Base-by-base conservation (phyloP, 2,888 invertebrate genomes). In the Sinodicranocentrus sp. region DNA sequence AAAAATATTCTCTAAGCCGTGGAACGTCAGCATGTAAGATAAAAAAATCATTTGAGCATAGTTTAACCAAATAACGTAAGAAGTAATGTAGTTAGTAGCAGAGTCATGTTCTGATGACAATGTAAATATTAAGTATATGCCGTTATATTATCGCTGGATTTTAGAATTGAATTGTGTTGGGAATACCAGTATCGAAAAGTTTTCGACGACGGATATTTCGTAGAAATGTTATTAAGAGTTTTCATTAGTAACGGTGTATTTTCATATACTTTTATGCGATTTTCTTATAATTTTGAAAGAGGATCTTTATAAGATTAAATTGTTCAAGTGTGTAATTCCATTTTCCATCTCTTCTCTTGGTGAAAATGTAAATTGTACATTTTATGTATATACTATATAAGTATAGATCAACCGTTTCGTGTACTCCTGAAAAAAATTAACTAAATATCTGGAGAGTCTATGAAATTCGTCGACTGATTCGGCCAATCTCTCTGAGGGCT, bases 301-400 rank as follows among this genome's bases (percentile, higher is more conserved):
- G 48, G 6, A 48, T 21, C 57, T 19, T 23, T 23, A 57, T n/a
- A 23, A 15, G 15, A 26, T 23, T n/a, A 23, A 43, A 39, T 28
- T 59, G 43, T 6, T 19, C 43, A 72, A n/a, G 65, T 57, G 21
- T 25, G 13, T 3, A 65, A 21, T 52, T 52, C 28, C 70, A 71
- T 57, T 71, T 57, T 71, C 39, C 71, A 71, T 17, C 57, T 71
- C 33, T 57, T 71, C 57, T 57, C 39, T 39, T 21, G 15, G 6
- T 26, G n/a, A 26, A 52, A n/a, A 21, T 23, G 19, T 6, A 57
- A 23, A 19, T 6, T 57, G n/a, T 48, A 48, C 3, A 48, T 13
- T 10, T 3, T n/a, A 17, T 48, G 5, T 48, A 48, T n/a, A 10
- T 48, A 48, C 8, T 48, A 48, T 48, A 48, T 48, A 48, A 48